Base-by-base conservation (phyloP, 2,888 invertebrate genomes). In the Erannis defoliaria region DNA sequence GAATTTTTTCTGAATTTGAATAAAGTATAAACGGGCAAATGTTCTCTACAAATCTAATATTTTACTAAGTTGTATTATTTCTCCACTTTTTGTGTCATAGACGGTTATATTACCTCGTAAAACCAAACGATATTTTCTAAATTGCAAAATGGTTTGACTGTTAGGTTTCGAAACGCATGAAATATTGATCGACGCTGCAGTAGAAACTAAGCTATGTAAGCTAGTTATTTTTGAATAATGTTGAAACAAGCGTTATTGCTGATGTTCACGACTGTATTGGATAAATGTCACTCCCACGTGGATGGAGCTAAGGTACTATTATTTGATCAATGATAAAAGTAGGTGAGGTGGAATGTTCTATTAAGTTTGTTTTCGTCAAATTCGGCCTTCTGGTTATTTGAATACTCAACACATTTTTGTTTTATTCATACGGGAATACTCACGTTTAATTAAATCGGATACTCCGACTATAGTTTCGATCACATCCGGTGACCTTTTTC, bases 281-380 rank as follows among this genome's bases (percentile, higher is more conserved):
- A 64, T 31, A 42, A 51, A 53, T 71, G 77, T 46, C 50, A 74
- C 29, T 81, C 77, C n/a, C 90, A 90, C 60, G 82, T 90, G 5
- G 88, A 90, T 54, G 80, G 86, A 12, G 87, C 81, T 29, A 89
- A 88, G 82, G 90, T 89, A 80, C 40, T 42, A n/a, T 21, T 42
- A 64, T 61, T 55, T 51, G 45, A 33, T 62, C 46, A 33, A 9
- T 33, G 18, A 19, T 10, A 48, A 16, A 49, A 21, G 21, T 63
- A 58, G 14, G 53, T 12, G 29, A 48, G n/a, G 16, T 37, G 26
- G 23, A 21, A 55, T 5, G 46, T 46, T 35, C n/a, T 33, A 35
- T 49, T 18, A 5, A 33, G 33, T 18, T 33, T 48, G 16, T 23
- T 35, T 35, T 21, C 23, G 37, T 35, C 9, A 38, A 38, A 38